Percentiles rank a stretch among this genome's conserved stretches.
phyloP scores from a whole-genome alignment of 2,113 vertebrate species.

The Microtus montanus region DNA sequence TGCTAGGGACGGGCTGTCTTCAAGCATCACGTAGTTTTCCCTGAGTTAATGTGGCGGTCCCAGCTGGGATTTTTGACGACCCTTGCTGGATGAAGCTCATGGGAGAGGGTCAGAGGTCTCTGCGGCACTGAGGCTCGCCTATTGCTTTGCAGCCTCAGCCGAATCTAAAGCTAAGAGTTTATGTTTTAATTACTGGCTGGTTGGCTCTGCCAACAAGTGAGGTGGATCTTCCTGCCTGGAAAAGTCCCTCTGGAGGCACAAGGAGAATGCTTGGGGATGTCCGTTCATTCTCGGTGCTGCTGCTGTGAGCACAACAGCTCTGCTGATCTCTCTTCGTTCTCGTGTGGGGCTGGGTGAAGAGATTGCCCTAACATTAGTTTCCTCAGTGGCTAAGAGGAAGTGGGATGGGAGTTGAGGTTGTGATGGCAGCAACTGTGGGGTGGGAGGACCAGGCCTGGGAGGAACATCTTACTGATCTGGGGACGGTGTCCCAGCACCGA shows the following conservation, averaged over 20 bases:
- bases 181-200: slow-evolving; percentile 68
- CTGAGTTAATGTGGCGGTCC: slow-evolving; percentile 5
- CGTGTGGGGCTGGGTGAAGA: no score
- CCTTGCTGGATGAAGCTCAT: neutral
- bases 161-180: slow-evolving; percentile 24
- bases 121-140: neutral
- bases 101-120: neutral
- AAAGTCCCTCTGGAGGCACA: neutral
- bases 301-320: neutral
- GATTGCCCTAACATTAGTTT: no score
- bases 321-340: neutral
- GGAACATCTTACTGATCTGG: neutral
- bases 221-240: neutral
- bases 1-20: neutral
- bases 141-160: slow-evolving; percentile 21
- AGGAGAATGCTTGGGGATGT: neutral
- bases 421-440: neutral
- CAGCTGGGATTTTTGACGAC: slow-evolving; percentile 55
- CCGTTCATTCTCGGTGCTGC: neutral
- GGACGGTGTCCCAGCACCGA: neutral
- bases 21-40: neutral
- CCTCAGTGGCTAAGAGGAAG: neutral
- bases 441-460: neutral
- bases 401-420: neutral
- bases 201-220: slow-evolving; percentile 65